Evolutionary conservation across 2,888 invertebrate genomes (phyloP).

Genomic region (Tromatobia lineatoria): DNA sequence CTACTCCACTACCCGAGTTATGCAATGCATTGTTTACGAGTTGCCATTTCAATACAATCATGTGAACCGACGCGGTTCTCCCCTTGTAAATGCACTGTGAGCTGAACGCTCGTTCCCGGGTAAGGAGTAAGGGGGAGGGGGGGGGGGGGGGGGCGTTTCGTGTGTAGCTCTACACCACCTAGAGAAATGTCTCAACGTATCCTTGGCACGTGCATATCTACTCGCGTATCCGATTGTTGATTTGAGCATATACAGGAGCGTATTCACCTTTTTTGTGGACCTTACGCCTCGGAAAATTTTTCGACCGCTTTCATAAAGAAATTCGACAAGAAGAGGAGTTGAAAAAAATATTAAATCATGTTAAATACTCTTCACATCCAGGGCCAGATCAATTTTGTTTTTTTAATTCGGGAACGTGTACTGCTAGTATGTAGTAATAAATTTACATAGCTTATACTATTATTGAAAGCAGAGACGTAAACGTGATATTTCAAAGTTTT

Average conservation of each 20-base stretch:
- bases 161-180: slow-evolving; percentile 16
- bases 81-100: slow-evolving; percentile 8
- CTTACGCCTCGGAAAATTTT: too few species aligned
- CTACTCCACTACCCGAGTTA: slow-evolving; percentile 73
- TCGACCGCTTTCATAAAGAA: too few species aligned
- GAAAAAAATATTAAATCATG: too few species aligned
- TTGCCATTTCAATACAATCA: slow-evolving; percentile 83
- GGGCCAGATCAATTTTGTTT: too few species aligned
- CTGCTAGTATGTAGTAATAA: too few species aligned
- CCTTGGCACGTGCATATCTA: slow-evolving; percentile 76
- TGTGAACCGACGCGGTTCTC: slow-evolving; percentile 73
- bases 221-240: slow-evolving; percentile 4
- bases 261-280: too few species aligned
- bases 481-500: too few species aligned
- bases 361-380: too few species aligned
- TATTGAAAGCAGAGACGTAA: too few species aligned
- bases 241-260: background rate
- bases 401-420: too few species aligned
- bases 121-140: slow-evolving; percentile 19
- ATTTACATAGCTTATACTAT: too few species aligned
- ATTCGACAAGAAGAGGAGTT: too few species aligned
- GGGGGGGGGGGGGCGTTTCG: slow-evolving; percentile 55
- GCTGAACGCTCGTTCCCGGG: slow-evolving; percentile 64
- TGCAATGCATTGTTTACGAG: slow-evolving; percentile 83
- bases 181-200: slow-evolving; percentile 80